Percentiles rank a stretch among this genome's conserved stretches.
Conservation (phyloP, 2,888 invertebrate species). For the Drosophila dives region DNA sequence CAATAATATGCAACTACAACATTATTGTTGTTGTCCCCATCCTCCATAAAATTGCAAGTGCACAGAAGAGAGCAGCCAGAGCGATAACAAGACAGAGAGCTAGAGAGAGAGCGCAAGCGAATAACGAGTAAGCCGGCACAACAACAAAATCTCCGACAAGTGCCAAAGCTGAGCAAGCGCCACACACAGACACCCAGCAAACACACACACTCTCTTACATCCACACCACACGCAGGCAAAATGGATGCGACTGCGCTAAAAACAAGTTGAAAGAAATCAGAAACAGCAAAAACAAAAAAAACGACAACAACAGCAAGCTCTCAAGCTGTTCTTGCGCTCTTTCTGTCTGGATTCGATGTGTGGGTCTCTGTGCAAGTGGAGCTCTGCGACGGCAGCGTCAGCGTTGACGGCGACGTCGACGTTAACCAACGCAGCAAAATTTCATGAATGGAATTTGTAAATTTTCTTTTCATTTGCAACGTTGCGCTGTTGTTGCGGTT, state of each 20-base stretch:
- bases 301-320: slow-evolving; percentile 20
- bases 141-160: slow-evolving; percentile 71
- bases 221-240: slow-evolving; percentile 11
- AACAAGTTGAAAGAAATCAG: slow-evolving; percentile 34
- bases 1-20: slow-evolving; percentile 30
- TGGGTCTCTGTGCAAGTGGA: slow-evolving; percentile 53
- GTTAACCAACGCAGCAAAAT: slow-evolving; percentile 73
- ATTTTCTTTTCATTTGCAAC: slow-evolving; percentile 81
- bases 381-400: slow-evolving; percentile 29
- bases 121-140: slow-evolving; percentile 59
- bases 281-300: background rate
- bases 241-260: slow-evolving; percentile 41
- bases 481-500: slow-evolving; percentile 43
- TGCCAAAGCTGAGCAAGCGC: slow-evolving; percentile 72
- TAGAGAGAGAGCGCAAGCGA: slow-evolving; percentile 14
- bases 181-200: slow-evolving; percentile 60
- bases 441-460: slow-evolving; percentile 85
- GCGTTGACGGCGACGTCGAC: slow-evolving; percentile 20
- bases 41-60: slow-evolving; percentile 41
- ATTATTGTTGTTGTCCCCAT: slow-evolving; percentile 27
- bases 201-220: slow-evolving; percentile 20
- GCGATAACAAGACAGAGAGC: background rate
- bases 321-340: slow-evolving; percentile 41
- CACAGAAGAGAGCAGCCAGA: slow-evolving; percentile 21
- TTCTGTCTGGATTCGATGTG: slow-evolving; percentile 30